phyloP scores from a whole-genome alignment of 2,797 vertebrate species.

The Acridotheres tristis region DNA sequence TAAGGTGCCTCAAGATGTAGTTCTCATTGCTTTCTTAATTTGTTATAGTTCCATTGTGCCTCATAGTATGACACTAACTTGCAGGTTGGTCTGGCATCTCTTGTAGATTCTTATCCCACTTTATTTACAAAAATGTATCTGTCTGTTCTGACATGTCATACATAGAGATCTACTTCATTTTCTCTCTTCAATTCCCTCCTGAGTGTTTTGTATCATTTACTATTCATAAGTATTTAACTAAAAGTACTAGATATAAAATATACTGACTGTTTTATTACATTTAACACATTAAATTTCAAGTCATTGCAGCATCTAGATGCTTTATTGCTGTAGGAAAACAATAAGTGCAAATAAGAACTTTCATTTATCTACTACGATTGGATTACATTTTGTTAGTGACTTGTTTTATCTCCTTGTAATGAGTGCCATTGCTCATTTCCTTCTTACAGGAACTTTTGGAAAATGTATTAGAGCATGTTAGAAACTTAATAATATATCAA shows the following conservation, averaged over 20 bases:
- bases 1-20: background rate
- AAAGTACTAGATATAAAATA: background rate
- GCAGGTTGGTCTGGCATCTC: background rate
- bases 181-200: background rate
- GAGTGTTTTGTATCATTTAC: constrained; percentile 1
- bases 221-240: background rate
- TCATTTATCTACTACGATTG: background rate
- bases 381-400: constrained; percentile 10
- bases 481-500: background rate
- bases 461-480: background rate
- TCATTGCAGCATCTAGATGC: background rate
- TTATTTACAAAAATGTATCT: background rate
- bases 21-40: constrained; percentile 14
- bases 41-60: background rate
- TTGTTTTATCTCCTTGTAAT: constrained; percentile 12
- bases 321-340: background rate
- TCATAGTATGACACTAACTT: background rate
- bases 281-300: background rate
- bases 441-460: background rate
- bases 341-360: background rate
- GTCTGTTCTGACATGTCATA: background rate
- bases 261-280: background rate
- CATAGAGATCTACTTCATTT: background rate
- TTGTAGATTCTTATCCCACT: background rate
- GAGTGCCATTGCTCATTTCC: background rate